Percentiles rank a stretch among this genome's conserved stretches.
Conservation (phyloP, 2,113 vertebrate genomes). For the Probosciger aterrimus region DNA sequence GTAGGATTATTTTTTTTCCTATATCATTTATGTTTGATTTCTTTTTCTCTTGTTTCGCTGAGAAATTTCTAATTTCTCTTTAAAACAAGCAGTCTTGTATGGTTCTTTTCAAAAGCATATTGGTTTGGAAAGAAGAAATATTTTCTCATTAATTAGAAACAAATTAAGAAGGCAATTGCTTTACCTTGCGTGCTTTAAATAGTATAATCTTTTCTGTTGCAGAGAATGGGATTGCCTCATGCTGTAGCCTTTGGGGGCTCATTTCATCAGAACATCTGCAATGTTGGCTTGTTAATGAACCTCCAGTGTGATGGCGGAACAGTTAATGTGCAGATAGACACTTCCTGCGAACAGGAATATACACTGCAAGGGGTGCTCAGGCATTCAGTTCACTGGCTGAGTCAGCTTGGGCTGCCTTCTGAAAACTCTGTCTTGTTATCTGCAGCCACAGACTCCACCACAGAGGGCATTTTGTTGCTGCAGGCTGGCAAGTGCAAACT, state of each 20-base stretch:
- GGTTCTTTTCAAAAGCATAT: neutral
- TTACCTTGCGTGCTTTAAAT: neutral
- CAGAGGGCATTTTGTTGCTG: slow-evolving; percentile 62
- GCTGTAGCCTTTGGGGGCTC: slow-evolving; percentile 61
- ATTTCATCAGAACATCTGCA: slow-evolving; percentile 57
- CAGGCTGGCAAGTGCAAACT: slow-evolving; percentile 73
- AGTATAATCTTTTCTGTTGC: neutral
- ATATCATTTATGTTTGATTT: neutral
- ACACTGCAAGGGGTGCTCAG: slow-evolving; percentile 63
- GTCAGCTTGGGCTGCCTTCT: slow-evolving; percentile 67
- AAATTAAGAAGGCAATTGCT: neutral
- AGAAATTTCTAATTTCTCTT: neutral
- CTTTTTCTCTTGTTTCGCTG: neutral
- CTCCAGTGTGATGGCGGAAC: slow-evolving; percentile 67
- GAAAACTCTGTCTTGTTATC: slow-evolving; percentile 54
- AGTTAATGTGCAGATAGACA: slow-evolving; percentile 63
- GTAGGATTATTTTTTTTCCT: neutral
- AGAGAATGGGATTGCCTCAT: slow-evolving; percentile 69
- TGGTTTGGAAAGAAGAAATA: neutral
- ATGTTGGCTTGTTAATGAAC: slow-evolving; percentile 38
- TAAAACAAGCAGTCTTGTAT: neutral
- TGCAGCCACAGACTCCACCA: slow-evolving; percentile 9
- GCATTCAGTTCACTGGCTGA: slow-evolving; percentile 71
- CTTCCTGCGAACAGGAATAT: slow-evolving; percentile 57
- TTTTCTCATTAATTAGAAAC: neutral